Conservation (phyloP, 2,113 vertebrate genomes). For the Hoplias malabaricus region DNA sequence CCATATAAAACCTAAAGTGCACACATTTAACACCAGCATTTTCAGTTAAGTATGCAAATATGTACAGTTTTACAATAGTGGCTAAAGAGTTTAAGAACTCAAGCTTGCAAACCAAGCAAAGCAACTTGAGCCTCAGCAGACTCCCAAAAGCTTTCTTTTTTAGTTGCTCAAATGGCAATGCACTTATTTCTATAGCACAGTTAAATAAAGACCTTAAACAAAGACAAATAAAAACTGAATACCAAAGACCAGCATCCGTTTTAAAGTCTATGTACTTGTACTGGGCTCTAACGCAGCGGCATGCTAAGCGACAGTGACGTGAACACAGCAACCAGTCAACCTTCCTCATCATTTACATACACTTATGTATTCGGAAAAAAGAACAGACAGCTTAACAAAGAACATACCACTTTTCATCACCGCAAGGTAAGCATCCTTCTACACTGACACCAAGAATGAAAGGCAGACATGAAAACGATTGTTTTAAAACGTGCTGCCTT, state of each 20-base stretch:
- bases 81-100: neutral
- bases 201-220: neutral
- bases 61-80: neutral
- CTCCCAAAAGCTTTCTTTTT: neutral
- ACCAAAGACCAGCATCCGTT: neutral
- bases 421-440: neutral
- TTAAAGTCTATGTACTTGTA: neutral
- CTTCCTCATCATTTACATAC: conserved; percentile 18
- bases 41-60: neutral
- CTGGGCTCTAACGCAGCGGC: neutral
- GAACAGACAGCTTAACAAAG: neutral
- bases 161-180: neutral
- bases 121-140: neutral
- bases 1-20: too few relatives aligned
- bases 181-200: neutral
- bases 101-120: neutral
- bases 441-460: neutral
- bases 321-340: conserved; percentile 23
- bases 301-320: neutral
- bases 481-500: neutral
- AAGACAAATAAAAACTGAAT: neutral
- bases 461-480: neutral
- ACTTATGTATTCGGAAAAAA: conserved; percentile 6
- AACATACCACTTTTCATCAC: conserved; percentile 11
- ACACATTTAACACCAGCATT: too few relatives aligned